Conservation (phyloP, 30 jellyfish, hydroid and myxozoan genomes). For the Cassiopea andromeda region DNA sequence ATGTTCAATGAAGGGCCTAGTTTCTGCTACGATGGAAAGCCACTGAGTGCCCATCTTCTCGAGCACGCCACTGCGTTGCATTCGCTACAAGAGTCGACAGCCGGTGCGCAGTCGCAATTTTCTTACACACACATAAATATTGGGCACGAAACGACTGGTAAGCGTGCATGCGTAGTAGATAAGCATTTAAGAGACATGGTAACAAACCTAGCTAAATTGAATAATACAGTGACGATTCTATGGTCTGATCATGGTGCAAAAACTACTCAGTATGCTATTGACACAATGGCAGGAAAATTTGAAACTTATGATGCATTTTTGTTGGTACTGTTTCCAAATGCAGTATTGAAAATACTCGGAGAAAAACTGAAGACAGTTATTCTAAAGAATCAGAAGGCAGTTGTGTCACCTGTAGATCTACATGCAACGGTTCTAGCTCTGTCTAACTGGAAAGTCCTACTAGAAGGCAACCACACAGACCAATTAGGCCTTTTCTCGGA, state of each 20-base stretch:
- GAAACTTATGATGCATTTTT: conserved; percentile 85
- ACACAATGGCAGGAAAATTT: conserved; percentile 79
- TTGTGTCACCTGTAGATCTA: conserved; percentile 69
- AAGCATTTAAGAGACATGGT: conserved; percentile 44
- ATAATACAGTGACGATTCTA: conserved; percentile 70
- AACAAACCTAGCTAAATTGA: conserved; percentile 15
- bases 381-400: conserved; percentile 64
- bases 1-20: conserved; percentile 71
- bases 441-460: conserved; percentile 20
- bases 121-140: conserved; percentile 89
- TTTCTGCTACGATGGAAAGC: conserved; percentile 79
- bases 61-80: conserved; percentile 38
- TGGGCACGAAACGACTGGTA: conserved; percentile 91
- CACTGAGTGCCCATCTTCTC: conserved; percentile 77
- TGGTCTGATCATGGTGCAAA: conserved; percentile 98
- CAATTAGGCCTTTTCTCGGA: conserved; percentile 56
- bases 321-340: conserved; percentile 64
- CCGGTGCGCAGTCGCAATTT: conserved; percentile 67
- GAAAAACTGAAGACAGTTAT: background rate
- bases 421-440: conserved; percentile 52
- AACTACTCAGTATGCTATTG: conserved; percentile 70
- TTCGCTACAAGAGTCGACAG: conserved; percentile 35
- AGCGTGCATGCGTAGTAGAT: conserved; percentile 72
- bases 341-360: conserved; percentile 27
- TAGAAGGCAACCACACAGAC: background rate